phyloP scores from a whole-genome alignment of 37 sponge, comb jelly and placozoan species.

The Agelas oroides region DNA sequence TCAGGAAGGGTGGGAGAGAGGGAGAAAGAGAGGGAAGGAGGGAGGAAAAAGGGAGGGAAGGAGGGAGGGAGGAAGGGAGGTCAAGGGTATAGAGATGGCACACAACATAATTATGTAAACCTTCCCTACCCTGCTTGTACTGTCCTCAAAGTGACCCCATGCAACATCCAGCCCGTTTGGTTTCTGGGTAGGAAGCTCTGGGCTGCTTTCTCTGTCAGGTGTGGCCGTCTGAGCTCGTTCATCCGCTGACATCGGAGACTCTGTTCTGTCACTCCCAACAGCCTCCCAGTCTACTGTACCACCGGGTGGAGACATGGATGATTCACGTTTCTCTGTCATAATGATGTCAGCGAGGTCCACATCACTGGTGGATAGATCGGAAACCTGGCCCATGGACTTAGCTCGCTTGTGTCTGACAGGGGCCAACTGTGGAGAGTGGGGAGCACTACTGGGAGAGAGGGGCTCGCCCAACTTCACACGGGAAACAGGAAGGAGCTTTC shows the following conservation, averaged over 20 bases:
- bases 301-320: conserved; percentile 3
- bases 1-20: too few species aligned
- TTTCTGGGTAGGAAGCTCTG: conserved; percentile 8
- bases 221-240: not conserved
- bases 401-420: conserved; percentile 2
- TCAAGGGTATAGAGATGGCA: too few species aligned
- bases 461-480: too few species aligned
- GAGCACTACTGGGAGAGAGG: too few species aligned
- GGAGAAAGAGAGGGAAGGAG: too few species aligned
- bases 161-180: not conserved
- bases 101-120: too few species aligned
- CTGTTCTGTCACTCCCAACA: conserved; percentile 4
- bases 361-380: not conserved
- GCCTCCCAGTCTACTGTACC: conserved; percentile 55
- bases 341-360: conserved; percentile 19
- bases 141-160: conserved; percentile 10
- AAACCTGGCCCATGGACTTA: conserved; percentile 12
- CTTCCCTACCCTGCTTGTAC: too few species aligned
- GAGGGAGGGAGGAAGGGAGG: too few species aligned
- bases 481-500: too few species aligned
- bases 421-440: too few species aligned
- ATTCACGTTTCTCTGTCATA: conserved; percentile 6
- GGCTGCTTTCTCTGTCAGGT: conserved; percentile 22
- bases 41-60: too few species aligned
- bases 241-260: not conserved